Conservation (phyloP, 2,888 invertebrate genomes). For the Acrobasis suavella region DNA sequence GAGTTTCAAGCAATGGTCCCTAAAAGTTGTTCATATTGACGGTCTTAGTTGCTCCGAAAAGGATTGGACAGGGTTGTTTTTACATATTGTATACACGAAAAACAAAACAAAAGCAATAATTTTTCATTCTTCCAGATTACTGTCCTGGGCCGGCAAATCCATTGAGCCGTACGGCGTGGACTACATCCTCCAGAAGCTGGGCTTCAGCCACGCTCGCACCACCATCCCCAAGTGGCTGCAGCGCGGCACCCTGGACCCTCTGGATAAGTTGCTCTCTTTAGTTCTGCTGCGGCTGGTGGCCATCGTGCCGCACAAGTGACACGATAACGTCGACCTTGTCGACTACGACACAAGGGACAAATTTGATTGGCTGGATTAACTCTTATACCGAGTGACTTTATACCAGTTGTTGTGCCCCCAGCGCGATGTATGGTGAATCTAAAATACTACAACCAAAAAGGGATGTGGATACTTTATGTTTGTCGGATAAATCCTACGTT, state of each 20-base stretch:
- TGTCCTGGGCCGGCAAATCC: slow-evolving; percentile 96
- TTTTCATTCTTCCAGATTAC: slow-evolving; percentile 66
- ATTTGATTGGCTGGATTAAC: neutral
- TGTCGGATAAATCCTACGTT: too few relatives aligned
- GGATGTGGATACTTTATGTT: too few relatives aligned
- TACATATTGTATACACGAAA: too few relatives aligned
- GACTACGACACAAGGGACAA: neutral
- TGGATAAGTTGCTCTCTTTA: slow-evolving; percentile 94
- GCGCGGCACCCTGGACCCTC: slow-evolving; percentile 98
- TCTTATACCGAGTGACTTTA: too few relatives aligned
- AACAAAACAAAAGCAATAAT: too few relatives aligned
- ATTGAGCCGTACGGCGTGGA: slow-evolving; percentile 99
- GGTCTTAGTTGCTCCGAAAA: too few relatives aligned
- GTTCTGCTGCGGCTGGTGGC: slow-evolving; percentile 88
- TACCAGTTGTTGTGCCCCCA: too few relatives aligned
- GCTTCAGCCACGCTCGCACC: slow-evolving; percentile 97
- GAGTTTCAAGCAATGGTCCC: too few relatives aligned
- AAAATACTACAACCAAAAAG: too few relatives aligned
- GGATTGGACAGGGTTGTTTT: too few relatives aligned
- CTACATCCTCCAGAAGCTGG: slow-evolving; percentile 98
- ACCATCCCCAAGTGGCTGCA: slow-evolving; percentile 99
- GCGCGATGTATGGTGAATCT: too few relatives aligned
- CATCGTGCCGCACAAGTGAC: slow-evolving; percentile 77
- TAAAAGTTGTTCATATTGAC: too few relatives aligned
- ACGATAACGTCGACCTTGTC: neutral